phyloP scores from a whole-genome alignment of 2,888 invertebrate genomes.

The Sesamia inferens region DNA sequence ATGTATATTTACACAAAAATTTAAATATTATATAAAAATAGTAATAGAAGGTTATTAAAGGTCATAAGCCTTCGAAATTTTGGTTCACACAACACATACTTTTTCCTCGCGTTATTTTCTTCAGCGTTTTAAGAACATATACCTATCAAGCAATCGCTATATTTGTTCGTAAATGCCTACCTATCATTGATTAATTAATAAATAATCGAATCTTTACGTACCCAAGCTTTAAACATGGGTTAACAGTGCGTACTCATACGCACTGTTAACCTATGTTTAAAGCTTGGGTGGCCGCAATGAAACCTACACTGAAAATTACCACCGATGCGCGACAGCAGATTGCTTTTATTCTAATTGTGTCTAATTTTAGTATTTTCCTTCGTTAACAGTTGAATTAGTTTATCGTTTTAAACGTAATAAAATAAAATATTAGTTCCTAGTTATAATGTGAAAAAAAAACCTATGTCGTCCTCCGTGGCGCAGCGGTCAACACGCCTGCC shows the following conservation, averaged over 20 bases:
- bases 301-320: not conserved
- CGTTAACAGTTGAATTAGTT: not conserved
- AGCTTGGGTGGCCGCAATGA: not conserved
- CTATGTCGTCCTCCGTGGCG: no score
- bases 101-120: no score
- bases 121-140: no score
- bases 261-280: not conserved
- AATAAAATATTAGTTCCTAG: not conserved
- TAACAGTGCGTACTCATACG: no score
- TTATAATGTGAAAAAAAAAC: no score
- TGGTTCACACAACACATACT: not conserved
- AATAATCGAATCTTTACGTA: not conserved
- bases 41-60: no score
- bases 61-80: no score
- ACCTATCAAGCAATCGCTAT: not conserved
- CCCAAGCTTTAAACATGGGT: no score
- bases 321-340: no score
- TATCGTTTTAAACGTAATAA: not conserved
- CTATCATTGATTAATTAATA: not conserved
- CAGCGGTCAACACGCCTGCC: no score
- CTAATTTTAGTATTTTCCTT: not conserved
- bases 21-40: no score
- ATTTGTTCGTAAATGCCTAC: not conserved
- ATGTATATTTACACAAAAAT: no score
- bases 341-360: not conserved